Base-by-base conservation (phyloP, 1,140 invertebrate species). In the Panulirus ornatus region DNA sequence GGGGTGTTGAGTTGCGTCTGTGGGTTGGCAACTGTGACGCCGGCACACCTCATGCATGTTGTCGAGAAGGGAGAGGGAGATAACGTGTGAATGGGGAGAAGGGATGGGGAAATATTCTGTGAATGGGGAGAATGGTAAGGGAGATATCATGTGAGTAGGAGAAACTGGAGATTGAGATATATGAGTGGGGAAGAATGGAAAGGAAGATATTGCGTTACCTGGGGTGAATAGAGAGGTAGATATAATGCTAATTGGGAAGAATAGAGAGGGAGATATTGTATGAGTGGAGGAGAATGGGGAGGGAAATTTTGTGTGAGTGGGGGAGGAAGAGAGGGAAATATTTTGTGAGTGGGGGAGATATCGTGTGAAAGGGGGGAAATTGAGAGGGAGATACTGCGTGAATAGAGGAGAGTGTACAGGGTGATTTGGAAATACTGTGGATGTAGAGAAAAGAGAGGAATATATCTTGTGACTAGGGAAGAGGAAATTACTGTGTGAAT, bases 41-140 rank as follows among this genome's bases (percentile, higher is more conserved):
- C 58, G 58, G 58, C 58, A 66, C 58, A 66, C 58, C 58, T 66
- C 58, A 66, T 27, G 58, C 58, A 66, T 66, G 58, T 22, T 66
- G 58, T 5, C 8, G 51, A 6, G n/a, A n/a, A n/a, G 16, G 8
- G 51, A 19, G 51, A 30, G n/a, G 58, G 44, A 47, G 14, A 6
- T 5, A 11, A 47, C 5, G 44, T 47, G 44, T 47, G 44, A 47
- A 47, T 47, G 14, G 44, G 44, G 5, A 47, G 5, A 47, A 6
- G 44, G 5, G 14, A 47, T 6, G 14, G 44, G 44, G 44, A 47
- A 11, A 47, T 6, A 11, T 6, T 6, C 5, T 47, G 44, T 14
- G 14, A 6, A 47, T 5, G 14, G 14, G 44, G 14, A 47, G 14
- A 47, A 6, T n/a, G n/a, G 44, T 5, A 47, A 47, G 44, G 44